Evolutionary conservation across 2,113 vertebrate genomes (phyloP).

Genomic region (Syngnathus floridae): DNA sequence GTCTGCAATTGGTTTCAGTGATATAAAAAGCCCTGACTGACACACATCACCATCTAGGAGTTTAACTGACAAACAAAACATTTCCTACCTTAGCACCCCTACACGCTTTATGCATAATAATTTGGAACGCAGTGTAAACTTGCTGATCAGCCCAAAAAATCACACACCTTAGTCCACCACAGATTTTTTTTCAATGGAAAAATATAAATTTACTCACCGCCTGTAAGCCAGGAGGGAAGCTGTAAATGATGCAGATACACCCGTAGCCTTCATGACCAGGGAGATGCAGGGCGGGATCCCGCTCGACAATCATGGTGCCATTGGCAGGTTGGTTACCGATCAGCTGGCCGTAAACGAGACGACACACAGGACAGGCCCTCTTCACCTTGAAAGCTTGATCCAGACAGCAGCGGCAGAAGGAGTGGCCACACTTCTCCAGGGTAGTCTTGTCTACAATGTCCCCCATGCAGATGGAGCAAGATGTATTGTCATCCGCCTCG

Average conservation of each 20-base stretch:
- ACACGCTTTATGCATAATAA: too few relatives aligned
- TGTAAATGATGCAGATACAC: constrained; percentile 93
- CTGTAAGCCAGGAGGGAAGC: constrained; percentile 87
- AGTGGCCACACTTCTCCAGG: constrained; percentile 85
- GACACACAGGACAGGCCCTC: constrained; percentile 88
- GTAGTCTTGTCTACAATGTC: constrained; percentile 86
- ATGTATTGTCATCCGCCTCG: constrained; percentile 72
- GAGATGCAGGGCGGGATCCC: constrained; percentile 81
- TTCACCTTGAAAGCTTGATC: constrained; percentile 89
- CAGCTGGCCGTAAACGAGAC: constrained; percentile 87
- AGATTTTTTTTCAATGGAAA: neutral
- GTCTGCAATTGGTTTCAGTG: too few relatives aligned
- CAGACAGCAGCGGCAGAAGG: constrained; percentile 86
- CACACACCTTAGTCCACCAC: neutral
- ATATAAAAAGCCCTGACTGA: too few relatives aligned
- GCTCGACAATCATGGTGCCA: constrained; percentile 87
- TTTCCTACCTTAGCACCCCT: too few relatives aligned
- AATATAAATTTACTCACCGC: constrained; percentile 72
- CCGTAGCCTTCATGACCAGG: constrained; percentile 88
- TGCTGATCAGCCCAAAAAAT: neutral
- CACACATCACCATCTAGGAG: too few relatives aligned
- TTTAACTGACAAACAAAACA: too few relatives aligned
- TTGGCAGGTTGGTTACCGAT: constrained; percentile 91
- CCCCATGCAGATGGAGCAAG: constrained; percentile 91
- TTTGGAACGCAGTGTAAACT: neutral